Base-by-base conservation (phyloP, 2,113 vertebrate species). In the Oplegnathus fasciatus region DNA sequence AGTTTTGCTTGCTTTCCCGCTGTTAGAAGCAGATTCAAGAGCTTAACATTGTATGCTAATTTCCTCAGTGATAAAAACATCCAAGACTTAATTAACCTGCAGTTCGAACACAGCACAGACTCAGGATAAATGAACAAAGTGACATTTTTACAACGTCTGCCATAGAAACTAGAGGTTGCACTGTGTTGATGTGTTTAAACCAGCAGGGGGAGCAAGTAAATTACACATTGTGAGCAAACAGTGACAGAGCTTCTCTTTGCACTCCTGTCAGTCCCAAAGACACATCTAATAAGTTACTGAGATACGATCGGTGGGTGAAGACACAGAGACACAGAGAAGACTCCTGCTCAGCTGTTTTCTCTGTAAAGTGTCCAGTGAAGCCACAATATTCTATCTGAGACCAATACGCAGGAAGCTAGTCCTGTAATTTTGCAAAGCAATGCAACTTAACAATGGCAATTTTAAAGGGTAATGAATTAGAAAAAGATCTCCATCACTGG, bases 191-290 rank as follows among this genome's bases (percentile, higher is more conserved):
- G 7, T n/a, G 8, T 77, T 58, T 72, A 0, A 28, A 58, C 80
- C 90, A 88, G 61, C 75, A 90, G 88, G 77, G 80, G 81, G 85
- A 54, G 67, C 9, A 37, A 68, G 48, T 68, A 0, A 62, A 60
- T 75, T 10, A 78, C 24, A 61, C 42, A 52, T 0, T 6, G 4
- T 37, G 34, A 68, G 26, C 46, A 60, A 65, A 66, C 60, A 24
- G 37, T 18, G 57, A 9, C 2, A 6, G 24, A 37, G 48, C 14
- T 30, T 73, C 44, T 28, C n/a, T 76, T 40, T 22, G 34, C 60
- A 62, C 22, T 44, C 15, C 58, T 4, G 26, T 55, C 40, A 60
- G 28, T 60, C 62, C 30, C 22, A 34, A 26, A 44, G 8, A 75
- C 32, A 37, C 46, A 10, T 61, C 48, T 9, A 54, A 30, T 40